Evolutionary conservation across 2,888 invertebrate genomes (phyloP), one percentile per base, ranked within the genome.

Genomic region (Heteromyza rotundicornis): DNA sequence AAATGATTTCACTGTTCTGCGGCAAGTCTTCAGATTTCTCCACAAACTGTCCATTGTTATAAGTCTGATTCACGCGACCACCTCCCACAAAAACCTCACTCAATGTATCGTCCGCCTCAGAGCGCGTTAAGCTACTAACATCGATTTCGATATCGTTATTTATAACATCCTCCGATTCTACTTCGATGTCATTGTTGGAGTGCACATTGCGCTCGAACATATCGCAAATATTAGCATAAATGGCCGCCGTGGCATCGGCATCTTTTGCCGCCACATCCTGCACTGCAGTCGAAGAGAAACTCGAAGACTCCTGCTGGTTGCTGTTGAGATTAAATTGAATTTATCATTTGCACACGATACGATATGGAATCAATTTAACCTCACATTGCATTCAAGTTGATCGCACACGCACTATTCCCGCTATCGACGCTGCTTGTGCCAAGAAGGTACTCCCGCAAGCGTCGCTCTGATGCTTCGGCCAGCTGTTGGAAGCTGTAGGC

Each of bases 401-500:
- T n/a, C 32, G 53, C 32, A 54, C 55, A 54, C 14, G 64, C 60
- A 24, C 27, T 35, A 35, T 35, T 54, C n/a, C n/a, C 60, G 32
- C 67, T 63, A 5, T n/a, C n/a, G n/a, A n/a, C n/a, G n/a, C 67
- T 64, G 3, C 77, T 27, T 27, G 27, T 10, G 27, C 27, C 27
- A 10, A 27, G 27, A 7, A 27, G 66, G 62, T 71, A 77, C 22
- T 79, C 73, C 49, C 70, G 72, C 51, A 80, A 58, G 14, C 74
- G 71, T 17, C 65, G 65, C 27, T 80, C 80, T 0, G 80, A 77
- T 5, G 73, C 70, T 62, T 78, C 78, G 10, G 75, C 75, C 14
- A 77, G 70, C 57, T 77, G 74, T 40, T 78, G 76, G 2, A 80
- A 69, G 64, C 79, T 78, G 58, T 73, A 80, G 1, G 79, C 74